Base-by-base conservation (phyloP, 2,888 invertebrate species). In the Chloroclystis v-ata region DNA sequence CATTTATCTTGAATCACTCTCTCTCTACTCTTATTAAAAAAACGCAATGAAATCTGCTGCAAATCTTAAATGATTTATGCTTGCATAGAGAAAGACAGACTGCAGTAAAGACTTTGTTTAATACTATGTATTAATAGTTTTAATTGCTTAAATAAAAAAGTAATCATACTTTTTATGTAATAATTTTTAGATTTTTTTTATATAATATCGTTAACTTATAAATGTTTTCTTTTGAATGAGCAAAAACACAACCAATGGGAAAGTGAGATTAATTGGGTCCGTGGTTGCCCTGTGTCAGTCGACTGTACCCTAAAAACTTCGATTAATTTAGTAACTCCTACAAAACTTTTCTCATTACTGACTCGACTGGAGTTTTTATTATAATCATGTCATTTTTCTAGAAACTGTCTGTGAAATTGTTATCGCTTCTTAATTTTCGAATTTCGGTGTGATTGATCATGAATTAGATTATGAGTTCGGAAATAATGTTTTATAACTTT, bases 261-360 rank as follows among this genome's bases (percentile, higher is more conserved):
- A 55, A 47, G 35, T 42, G 54, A 60, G 58, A 61, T 61, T 60
- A 56, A 66, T 59, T 49, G 45, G 46, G 49, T 41, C 44, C 44
- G 53, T 55, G 57, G 60, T 60, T 52, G 64, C 57, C 49, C 50
- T 37, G 32, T 51, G 49, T 47, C 54, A 54, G 43, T 26, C 59
- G 40, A 52, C 44, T 46, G 49, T 57, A 56, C 59, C 58, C 59
- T 60, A 66, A 72, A 68, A 73, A 72, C 57, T 68, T 68, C 52
- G 53, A 58, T 63, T 66, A 68, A 72, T 74, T 71, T 67, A 67
- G 63, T 66, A 68, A 67, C 65, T 65, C 57, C 52, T 49, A 46
- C 47, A 25, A 51, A 75, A 75, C 67, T 73, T 74, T 75, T 71
- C 69, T 70, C 69, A 71, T 75, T 69, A 69, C 59, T 50, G 66